These are phyloP conservation scores for Thamnophis elegans DNA, from an alignment of 2,797 vertebrate genomes.

Conservation along the genomic window DNA sequence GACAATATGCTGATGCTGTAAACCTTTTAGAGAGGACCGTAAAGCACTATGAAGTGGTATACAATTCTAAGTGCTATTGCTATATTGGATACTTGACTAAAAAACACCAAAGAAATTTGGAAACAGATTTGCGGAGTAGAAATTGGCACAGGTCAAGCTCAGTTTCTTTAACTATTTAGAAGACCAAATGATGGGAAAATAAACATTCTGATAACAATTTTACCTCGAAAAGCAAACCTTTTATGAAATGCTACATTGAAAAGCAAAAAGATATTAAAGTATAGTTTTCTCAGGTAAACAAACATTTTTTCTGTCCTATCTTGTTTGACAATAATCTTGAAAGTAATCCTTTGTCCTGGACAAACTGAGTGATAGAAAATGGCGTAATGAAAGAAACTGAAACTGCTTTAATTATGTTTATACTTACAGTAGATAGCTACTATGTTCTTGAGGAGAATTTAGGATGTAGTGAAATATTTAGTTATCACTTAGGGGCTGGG, in stretches of 20 bases:
- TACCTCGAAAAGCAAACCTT: neutral
- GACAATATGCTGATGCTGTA: neutral
- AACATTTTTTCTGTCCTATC: neutral
- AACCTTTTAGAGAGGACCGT: neutral
- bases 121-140: neutral
- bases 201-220: neutral
- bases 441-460: neutral
- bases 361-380: constrained; percentile 23
- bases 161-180: neutral
- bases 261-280: neutral
- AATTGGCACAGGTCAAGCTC: neutral
- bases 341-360: neutral
- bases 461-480: constrained; percentile 8
- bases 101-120: neutral
- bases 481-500: neutral
- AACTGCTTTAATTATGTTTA: neutral
- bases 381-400: neutral
- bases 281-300: neutral
- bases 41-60: neutral
- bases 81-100: neutral
- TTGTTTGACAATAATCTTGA: neutral
- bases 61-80: neutral
- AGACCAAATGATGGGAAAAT: neutral
- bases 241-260: neutral
- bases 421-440: constrained; percentile 6